Percentiles rank a stretch among this genome's conserved stretches.
Evolutionary conservation across 1,140 invertebrate genomes (phyloP).

Genomic region (Neuroterus valhalla): DNA sequence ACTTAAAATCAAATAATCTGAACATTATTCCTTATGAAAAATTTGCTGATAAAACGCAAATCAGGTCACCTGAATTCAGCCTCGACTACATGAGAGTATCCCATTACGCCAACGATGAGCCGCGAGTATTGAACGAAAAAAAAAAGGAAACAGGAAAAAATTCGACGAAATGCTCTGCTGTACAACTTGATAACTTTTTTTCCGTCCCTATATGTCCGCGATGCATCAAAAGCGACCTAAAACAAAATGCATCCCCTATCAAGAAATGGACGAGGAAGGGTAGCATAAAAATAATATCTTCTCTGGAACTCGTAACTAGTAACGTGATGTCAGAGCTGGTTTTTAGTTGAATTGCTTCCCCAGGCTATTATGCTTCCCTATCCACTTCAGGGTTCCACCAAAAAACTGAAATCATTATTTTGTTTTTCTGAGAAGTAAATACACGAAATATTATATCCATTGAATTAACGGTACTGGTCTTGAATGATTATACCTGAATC

Average conservation of each 20-base stretch:
- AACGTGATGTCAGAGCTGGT: too few relatives aligned
- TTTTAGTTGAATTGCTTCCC: too few relatives aligned
- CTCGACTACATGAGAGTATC: neutral
- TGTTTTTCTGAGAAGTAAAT: too few relatives aligned
- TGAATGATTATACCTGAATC: too few relatives aligned
- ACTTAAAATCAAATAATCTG: neutral
- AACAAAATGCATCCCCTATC: neutral
- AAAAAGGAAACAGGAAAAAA: constrained; percentile 11
- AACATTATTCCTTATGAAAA: neutral
- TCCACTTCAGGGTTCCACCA: too few relatives aligned
- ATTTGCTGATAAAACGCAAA: neutral
- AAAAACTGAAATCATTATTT: too few relatives aligned
- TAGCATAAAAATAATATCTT: neutral
- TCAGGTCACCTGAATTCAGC: constrained; percentile 4
- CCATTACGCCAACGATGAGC: constrained; percentile 1
- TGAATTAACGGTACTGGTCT: too few relatives aligned
- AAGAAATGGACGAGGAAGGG: neutral
- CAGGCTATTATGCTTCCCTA: too few relatives aligned
- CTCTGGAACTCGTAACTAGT: neutral
- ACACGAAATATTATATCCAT: too few relatives aligned
- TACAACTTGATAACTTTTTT: constrained; percentile 15
- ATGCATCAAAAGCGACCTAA: neutral
- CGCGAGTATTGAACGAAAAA: neutral
- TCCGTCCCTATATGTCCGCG: neutral
- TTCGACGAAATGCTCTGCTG: constrained; percentile 6